Conservation (phyloP, 1,140 invertebrate species). For the Pseudomyrmex cubaensis region DNA sequence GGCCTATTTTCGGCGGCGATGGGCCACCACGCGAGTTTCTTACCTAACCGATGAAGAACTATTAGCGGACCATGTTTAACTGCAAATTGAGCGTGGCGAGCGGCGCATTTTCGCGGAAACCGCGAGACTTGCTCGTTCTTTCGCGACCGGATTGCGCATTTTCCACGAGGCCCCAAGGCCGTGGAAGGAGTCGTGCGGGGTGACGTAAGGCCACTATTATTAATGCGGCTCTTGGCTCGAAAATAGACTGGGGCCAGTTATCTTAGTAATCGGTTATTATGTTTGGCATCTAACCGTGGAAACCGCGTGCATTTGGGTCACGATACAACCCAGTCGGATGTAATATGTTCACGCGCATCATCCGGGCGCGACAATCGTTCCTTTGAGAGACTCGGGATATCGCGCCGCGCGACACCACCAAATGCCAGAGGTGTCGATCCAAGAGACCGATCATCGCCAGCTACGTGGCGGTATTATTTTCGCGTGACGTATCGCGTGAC, state of each 20-base stretch:
- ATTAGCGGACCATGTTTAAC: slow-evolving; percentile 22
- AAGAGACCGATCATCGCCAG: slow-evolving; percentile 23
- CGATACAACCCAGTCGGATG: slow-evolving; percentile 45
- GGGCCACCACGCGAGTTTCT: neutral
- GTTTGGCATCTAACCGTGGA: slow-evolving; percentile 80
- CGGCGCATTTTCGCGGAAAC: slow-evolving; percentile 57
- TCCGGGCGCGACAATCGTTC: slow-evolving; percentile 22
- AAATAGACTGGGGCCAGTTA: slow-evolving; percentile 81
- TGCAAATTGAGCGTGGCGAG: slow-evolving; percentile 36
- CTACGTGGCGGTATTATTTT: slow-evolving; percentile 14
- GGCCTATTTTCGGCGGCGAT: slow-evolving; percentile 32
- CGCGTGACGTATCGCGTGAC: slow-evolving; percentile 23
- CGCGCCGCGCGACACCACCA: slow-evolving; percentile 22
- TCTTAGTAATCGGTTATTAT: slow-evolving; percentile 84
- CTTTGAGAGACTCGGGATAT: slow-evolving; percentile 25
- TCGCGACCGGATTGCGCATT: slow-evolving; percentile 56
- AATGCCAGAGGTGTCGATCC: slow-evolving; percentile 50
- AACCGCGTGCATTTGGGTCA: slow-evolving; percentile 62
- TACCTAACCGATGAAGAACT: neutral
- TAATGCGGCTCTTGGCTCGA: slow-evolving; percentile 83
- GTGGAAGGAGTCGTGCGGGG: slow-evolving; percentile 52
- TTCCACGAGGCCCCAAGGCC: slow-evolving; percentile 74
- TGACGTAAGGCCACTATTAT: slow-evolving; percentile 83
- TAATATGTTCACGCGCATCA: slow-evolving; percentile 34
- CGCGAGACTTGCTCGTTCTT: neutral